phyloP scores from a whole-genome alignment of 2,797 vertebrate genomes.

The Anabas testudineus region DNA sequence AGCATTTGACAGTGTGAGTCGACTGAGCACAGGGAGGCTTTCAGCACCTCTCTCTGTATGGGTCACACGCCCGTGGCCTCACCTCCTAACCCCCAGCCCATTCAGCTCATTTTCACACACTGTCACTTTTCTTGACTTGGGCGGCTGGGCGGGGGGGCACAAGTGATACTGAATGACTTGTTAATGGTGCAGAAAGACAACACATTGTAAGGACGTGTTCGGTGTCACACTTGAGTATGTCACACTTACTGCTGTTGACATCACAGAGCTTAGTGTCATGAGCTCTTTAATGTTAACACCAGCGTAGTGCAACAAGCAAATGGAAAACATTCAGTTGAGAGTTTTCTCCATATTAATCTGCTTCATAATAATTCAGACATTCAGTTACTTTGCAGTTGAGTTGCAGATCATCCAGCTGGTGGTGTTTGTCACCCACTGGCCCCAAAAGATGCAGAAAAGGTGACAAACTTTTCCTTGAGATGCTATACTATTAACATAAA shows the following conservation, averaged over 20 bases:
- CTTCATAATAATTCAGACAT: no score
- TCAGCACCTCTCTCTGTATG: constrained; percentile 67
- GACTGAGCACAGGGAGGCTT: constrained; percentile 34
- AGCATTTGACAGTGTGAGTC: constrained; percentile 43
- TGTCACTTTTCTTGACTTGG: constrained; percentile 70
- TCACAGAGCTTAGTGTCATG: constrained; percentile 44
- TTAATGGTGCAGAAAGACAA: constrained; percentile 58
- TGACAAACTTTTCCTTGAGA: not conserved
- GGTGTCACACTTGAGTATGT: constrained; percentile 58
- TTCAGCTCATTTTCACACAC: constrained; percentile 66
- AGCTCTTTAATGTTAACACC: constrained; percentile 12
- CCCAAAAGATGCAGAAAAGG: not conserved
- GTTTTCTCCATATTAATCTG: not conserved
- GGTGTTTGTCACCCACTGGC: no score
- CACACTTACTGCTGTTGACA: constrained; percentile 60
- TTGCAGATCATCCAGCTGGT: not conserved
- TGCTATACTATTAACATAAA: not conserved
- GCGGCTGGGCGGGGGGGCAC: constrained; percentile 23
- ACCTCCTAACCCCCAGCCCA: constrained; percentile 46
- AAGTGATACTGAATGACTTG: constrained; percentile 52
- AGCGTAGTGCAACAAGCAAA: not conserved
- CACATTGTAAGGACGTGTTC: constrained; percentile 69
- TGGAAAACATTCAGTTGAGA: not conserved
- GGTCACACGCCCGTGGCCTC: constrained; percentile 33
- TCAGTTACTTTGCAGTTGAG: not conserved